Evolutionary conservation across 2,888 invertebrate species (phyloP).

Genomic region (Drosophila merina): DNA sequence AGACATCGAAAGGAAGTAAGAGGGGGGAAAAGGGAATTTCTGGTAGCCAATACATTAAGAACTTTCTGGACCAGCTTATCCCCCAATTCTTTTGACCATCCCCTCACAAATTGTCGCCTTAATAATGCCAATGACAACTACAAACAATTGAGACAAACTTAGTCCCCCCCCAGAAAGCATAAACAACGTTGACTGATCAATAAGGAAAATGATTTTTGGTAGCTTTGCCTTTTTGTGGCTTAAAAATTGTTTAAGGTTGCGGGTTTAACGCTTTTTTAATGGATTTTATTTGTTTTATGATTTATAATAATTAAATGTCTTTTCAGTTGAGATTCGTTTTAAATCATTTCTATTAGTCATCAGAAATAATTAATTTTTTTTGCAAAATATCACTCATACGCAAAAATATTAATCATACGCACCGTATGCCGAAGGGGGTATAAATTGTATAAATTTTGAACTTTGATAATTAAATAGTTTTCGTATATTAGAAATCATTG

Average conservation of each 20-base stretch:
- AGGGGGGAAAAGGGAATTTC: neutral
- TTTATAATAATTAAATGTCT: no score
- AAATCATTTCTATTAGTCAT: no score
- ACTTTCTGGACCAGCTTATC: slow-evolving; percentile 31
- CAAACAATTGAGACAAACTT: slow-evolving; percentile 34
- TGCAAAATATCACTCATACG: neutral
- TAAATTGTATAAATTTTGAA: no score
- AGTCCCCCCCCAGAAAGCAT: neutral
- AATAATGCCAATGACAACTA: slow-evolving; percentile 68
- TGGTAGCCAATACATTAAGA: slow-evolving; percentile 43
- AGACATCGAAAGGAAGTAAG: neutral
- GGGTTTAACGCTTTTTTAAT: neutral
- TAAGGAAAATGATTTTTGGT: slow-evolving; percentile 46
- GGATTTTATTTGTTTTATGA: neutral
- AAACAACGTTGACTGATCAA: slow-evolving; percentile 23
- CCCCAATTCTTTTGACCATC: slow-evolving; percentile 3
- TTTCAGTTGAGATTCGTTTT: no score
- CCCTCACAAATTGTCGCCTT: slow-evolving; percentile 67
- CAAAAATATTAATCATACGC: neutral
- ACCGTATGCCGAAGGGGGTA: no score
- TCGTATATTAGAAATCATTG: no score
- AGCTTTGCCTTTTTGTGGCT: neutral
- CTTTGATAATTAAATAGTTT: no score
- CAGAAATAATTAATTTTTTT: no score
- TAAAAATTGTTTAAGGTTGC: neutral